Conservation (phyloP, 2,797 vertebrate species). For the Scyliorhinus canicula region DNA sequence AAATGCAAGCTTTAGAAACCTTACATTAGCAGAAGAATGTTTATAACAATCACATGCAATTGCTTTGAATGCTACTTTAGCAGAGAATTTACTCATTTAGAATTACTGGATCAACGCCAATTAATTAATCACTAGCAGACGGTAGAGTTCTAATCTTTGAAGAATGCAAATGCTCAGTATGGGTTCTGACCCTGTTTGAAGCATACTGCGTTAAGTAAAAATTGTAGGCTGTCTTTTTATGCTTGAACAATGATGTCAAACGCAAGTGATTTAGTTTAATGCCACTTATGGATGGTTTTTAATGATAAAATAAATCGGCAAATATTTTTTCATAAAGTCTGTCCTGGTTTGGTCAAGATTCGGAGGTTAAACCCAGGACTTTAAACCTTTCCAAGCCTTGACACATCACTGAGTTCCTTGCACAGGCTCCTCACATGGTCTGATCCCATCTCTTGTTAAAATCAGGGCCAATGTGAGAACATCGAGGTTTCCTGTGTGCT, state of each 20-base stretch:
- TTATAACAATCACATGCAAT: background rate
- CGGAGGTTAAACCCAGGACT: background rate
- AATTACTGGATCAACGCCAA: background rate
- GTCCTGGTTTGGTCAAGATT: background rate
- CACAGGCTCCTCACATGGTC: background rate
- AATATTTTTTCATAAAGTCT: background rate
- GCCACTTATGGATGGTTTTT: background rate
- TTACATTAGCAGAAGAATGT: background rate
- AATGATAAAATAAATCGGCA: background rate
- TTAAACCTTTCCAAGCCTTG: background rate
- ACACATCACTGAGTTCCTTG: background rate
- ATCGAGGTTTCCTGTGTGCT: background rate
- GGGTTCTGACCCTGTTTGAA: background rate
- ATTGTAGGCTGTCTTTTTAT: background rate
- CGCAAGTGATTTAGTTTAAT: background rate
- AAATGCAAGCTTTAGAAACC: background rate
- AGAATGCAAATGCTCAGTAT: background rate
- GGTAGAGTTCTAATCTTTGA: background rate
- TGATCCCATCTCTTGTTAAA: background rate
- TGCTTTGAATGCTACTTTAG: background rate
- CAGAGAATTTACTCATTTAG: background rate
- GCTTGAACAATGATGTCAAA: background rate
- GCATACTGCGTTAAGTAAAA: background rate
- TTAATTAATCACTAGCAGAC: background rate
- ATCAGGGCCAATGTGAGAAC: background rate